These are phyloP conservation scores for Leucoptera coffeella DNA, from an alignment of 2,888 invertebrate species.

Conservation along the genomic window DNA sequence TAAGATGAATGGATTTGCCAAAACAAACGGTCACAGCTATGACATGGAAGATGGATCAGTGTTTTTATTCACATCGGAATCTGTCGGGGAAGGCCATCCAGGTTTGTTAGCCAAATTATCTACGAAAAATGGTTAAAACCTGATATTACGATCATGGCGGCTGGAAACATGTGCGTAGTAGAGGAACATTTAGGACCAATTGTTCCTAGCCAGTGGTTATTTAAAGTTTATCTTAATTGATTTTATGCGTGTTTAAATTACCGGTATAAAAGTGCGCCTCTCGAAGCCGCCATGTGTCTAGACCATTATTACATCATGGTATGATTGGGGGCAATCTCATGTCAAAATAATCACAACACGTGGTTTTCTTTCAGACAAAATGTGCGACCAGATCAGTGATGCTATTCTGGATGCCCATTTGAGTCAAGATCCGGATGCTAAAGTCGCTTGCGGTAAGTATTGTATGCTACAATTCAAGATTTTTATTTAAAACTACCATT, in stretches of 20 bases:
- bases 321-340: conserved; percentile 12
- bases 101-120: conserved; percentile 61
- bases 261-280: too few species aligned
- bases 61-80: conserved; percentile 96
- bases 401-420: conserved; percentile 93
- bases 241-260: too few species aligned
- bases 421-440: conserved; percentile 89
- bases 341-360: conserved; percentile 37
- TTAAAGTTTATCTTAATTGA: too few species aligned
- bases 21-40: conserved; percentile 66
- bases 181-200: conserved; percentile 14
- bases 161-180: conserved; percentile 38
- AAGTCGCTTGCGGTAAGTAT: conserved; percentile 91
- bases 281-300: too few species aligned
- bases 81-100: conserved; percentile 97
- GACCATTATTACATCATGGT: conserved; percentile 35
- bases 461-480: too few species aligned
- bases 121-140: too few species aligned
- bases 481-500: too few species aligned
- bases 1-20: conserved; percentile 51
- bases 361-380: conserved; percentile 76
- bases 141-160: too few species aligned
- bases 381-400: conserved; percentile 96
- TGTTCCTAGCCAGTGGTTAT: too few species aligned
- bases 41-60: conserved; percentile 82